Evolutionary conservation across 2,797 vertebrate species (phyloP).

Genomic region (Ctenochaetus hawaiiensis): DNA sequence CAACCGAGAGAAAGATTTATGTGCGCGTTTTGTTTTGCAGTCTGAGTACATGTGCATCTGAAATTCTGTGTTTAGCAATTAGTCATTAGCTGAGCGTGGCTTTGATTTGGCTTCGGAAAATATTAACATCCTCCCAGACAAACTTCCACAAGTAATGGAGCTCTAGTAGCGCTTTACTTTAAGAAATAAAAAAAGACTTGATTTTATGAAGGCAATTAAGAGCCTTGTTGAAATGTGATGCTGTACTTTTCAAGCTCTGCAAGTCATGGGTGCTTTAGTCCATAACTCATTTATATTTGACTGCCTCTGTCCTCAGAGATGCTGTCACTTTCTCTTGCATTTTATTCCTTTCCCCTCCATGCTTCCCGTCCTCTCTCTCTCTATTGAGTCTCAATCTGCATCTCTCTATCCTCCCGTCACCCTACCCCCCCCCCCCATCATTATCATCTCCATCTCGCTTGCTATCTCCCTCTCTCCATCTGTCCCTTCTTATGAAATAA

Average conservation of each 20-base stretch:
- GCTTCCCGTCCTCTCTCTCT: conserved; percentile 9
- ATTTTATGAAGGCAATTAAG: conserved; percentile 54
- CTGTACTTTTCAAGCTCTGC: conserved; percentile 40
- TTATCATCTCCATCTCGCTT: conserved; percentile 77
- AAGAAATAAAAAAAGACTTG: conserved; percentile 36
- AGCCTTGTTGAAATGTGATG: conserved; percentile 43
- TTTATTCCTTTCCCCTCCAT: conserved; percentile 39
- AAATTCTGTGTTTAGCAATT: conserved; percentile 39
- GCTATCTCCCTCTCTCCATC: conserved; percentile 71
- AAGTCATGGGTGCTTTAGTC: conserved; percentile 49
- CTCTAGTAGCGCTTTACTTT: conserved; percentile 11
- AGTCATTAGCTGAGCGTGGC: conserved; percentile 42
- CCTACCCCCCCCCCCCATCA: conserved; percentile 45
- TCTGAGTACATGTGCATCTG: conserved; percentile 23
- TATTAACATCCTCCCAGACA: conserved; percentile 46
- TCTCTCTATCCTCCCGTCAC: conserved; percentile 27
- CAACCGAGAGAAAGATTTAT: conserved; percentile 8
- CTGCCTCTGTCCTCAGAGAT: conserved; percentile 51
- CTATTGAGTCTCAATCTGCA: conserved; percentile 4
- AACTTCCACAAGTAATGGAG: conserved; percentile 34
- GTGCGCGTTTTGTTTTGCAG: conserved; percentile 28
- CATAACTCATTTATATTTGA: conserved; percentile 64
- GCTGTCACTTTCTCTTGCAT: conserved; percentile 43
- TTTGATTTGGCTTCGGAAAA: conserved; percentile 55
- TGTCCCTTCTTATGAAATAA: conserved; percentile 78